Evolutionary conservation across 2,113 vertebrate species (phyloP).

Genomic region (Galemys pyrenaicus): DNA sequence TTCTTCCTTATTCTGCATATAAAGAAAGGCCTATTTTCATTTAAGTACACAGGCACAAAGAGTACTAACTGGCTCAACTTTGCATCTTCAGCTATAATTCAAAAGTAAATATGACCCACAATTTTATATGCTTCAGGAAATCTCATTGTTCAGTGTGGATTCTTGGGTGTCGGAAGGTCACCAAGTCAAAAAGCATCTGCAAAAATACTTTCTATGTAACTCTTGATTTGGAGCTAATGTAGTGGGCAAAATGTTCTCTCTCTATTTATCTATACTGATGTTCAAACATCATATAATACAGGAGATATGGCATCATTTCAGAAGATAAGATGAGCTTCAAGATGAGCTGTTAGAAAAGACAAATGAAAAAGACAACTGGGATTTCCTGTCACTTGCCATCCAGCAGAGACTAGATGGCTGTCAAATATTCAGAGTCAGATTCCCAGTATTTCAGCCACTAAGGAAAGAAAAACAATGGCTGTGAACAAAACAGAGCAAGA

Average conservation of each 20-base stretch:
- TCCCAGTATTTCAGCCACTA: not conserved
- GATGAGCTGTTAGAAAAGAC: not conserved
- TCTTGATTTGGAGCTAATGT: not conserved
- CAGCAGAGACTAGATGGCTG: not conserved
- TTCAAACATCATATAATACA: not conserved
- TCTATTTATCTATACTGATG: not conserved
- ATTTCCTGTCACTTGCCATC: not conserved
- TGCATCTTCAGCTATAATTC: not conserved
- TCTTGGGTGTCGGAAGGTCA: not conserved
- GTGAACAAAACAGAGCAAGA: not conserved
- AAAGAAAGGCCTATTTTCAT: not conserved
- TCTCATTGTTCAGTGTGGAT: not conserved
- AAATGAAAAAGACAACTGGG: not conserved
- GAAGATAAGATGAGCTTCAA: not conserved
- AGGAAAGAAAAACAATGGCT: not conserved
- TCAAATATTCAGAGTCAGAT: not conserved
- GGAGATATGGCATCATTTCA: not conserved
- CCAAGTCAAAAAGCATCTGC: not conserved
- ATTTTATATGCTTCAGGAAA: not conserved
- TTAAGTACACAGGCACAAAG: not conserved
- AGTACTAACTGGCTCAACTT: not conserved
- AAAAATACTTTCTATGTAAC: not conserved
- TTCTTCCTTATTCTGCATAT: not conserved
- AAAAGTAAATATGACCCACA: not conserved
- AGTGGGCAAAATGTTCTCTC: not conserved